Evolutionary conservation across 2,888 invertebrate species (phyloP).

Genomic region (Megastigmus dorsalis): DNA sequence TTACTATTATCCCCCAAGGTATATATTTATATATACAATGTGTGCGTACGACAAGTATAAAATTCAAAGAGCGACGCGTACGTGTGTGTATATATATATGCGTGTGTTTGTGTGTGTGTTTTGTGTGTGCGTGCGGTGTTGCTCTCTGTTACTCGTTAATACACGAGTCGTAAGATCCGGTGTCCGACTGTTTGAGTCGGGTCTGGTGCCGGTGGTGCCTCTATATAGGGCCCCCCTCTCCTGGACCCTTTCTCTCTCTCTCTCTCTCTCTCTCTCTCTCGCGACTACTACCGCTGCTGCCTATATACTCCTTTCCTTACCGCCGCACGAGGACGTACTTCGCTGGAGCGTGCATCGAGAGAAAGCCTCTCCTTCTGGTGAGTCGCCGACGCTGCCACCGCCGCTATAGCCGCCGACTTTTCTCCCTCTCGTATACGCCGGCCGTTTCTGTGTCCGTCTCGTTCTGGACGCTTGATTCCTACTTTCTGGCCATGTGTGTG

Average conservation of each 20-base stretch:
- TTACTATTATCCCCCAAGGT: no score
- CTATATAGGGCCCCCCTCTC: conserved; percentile 55
- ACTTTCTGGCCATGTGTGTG: no score
- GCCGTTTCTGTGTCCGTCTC: neutral
- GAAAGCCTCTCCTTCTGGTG: conserved; percentile 48
- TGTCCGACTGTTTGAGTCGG: conserved; percentile 48
- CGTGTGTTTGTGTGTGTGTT: no score
- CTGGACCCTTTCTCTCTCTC: conserved; percentile 10
- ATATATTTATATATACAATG: no score
- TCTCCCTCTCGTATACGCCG: neutral
- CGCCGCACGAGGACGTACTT: conserved; percentile 10
- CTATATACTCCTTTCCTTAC: neutral
- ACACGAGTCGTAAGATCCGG: conserved; percentile 45
- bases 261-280: conserved; percentile 3
- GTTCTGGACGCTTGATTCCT: neutral
- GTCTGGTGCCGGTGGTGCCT: conserved; percentile 36
- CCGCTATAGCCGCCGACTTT: neutral
- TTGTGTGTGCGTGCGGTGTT: no score
- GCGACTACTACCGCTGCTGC: no score
- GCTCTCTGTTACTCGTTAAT: no score
- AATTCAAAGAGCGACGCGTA: no score
- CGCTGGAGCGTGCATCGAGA: conserved; percentile 37
- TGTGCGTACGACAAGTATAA: no score
- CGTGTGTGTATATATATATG: no score
- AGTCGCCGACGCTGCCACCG: no score